phyloP scores from a whole-genome alignment of 2,113 vertebrate genomes.

The Stegostoma tigrinum region DNA sequence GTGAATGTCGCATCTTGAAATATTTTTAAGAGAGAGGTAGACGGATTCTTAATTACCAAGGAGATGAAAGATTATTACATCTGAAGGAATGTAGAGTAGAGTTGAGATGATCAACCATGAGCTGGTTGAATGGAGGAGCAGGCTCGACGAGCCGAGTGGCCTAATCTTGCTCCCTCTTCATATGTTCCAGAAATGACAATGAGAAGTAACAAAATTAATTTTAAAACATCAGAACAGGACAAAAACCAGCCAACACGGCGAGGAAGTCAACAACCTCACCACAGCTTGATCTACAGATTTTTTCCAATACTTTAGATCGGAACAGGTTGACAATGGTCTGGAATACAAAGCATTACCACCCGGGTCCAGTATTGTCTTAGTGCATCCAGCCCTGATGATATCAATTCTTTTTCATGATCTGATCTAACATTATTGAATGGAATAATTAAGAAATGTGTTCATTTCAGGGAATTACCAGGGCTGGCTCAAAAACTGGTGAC shows the following conservation, averaged over 20 bases:
- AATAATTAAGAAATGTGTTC: background rate
- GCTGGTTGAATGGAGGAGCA: too few relatives aligned
- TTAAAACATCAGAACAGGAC: background rate
- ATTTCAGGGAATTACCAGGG: conserved; percentile 50
- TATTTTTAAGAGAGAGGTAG: too few relatives aligned
- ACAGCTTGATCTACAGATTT: too few relatives aligned
- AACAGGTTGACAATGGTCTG: background rate
- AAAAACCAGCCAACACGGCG: too few relatives aligned
- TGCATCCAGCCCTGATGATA: background rate
- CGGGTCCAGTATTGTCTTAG: background rate
- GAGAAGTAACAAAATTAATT: background rate
- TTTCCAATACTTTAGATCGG: background rate
- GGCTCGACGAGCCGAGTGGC: too few relatives aligned
- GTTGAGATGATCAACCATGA: too few relatives aligned
- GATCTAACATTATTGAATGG: background rate
- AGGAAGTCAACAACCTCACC: too few relatives aligned
- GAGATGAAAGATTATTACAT: too few relatives aligned
- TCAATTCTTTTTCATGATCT: background rate
- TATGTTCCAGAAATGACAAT: background rate
- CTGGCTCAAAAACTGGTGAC: conserved; percentile 54
- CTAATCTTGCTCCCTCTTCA: too few relatives aligned
- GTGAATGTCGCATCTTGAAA: too few relatives aligned
- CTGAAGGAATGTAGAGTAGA: too few relatives aligned
- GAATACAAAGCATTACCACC: background rate
- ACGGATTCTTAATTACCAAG: too few relatives aligned